Evolutionary conservation across 2,797 vertebrate species (phyloP).

Genomic region (Adrianichthys oophorus): DNA sequence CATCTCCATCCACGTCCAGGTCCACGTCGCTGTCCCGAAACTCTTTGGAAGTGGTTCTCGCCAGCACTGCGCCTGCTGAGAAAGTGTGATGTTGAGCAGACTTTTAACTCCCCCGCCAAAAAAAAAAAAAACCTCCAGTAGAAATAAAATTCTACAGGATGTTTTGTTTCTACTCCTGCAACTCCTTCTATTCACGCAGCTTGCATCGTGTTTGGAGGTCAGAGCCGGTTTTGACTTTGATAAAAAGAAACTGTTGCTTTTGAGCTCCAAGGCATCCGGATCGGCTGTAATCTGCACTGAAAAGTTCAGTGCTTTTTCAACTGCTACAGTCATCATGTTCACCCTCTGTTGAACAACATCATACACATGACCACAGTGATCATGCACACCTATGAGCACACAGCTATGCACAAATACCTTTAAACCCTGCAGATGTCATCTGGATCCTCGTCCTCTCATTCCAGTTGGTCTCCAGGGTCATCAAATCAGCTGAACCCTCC

Average conservation of each 20-base stretch:
- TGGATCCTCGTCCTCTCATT: conserved; percentile 93
- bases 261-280: conserved; percentile 45
- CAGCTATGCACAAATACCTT: conserved; percentile 77
- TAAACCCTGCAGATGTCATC: conserved; percentile 89
- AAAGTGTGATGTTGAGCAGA: not conserved
- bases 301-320: conserved; percentile 97
- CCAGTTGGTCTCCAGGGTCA: conserved; percentile 90
- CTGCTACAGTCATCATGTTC: conserved; percentile 92
- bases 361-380: conserved; percentile 35
- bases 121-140: too few relatives aligned
- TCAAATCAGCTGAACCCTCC: conserved; percentile 87
- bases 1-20: conserved; percentile 97
- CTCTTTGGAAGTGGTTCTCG: conserved; percentile 88
- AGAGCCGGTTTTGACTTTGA: conserved; percentile 12
- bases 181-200: conserved; percentile 18
- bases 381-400: conserved; percentile 4
- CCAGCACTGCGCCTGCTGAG: conserved; percentile 83
- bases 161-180: not conserved
- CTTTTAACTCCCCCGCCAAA: not conserved
- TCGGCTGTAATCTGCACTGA: conserved; percentile 90
- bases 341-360: conserved; percentile 73
- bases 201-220: conserved; percentile 43
- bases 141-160: not conserved
- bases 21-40: conserved; percentile 94
- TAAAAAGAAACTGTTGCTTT: conserved; percentile 31